Percentiles rank a stretch among this genome's conserved stretches.
phyloP scores from a whole-genome alignment of 1,140 invertebrate genomes.

The Gryllus bimaculatus region DNA sequence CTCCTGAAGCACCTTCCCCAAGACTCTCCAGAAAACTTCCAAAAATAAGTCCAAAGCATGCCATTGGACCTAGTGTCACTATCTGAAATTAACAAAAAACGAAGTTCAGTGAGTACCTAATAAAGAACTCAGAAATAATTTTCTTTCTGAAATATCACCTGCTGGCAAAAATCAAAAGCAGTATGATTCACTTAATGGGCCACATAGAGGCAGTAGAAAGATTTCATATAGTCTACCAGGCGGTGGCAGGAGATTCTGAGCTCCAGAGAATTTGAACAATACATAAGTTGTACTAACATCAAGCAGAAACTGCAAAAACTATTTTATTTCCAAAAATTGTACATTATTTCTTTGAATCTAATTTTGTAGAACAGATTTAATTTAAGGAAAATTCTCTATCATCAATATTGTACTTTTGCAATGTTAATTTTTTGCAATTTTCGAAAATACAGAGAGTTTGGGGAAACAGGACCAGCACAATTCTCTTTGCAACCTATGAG shows the following conservation, averaged over 20 bases:
- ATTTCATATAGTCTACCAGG: neutral
- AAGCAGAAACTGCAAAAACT: no score
- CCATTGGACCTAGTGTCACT: slow-evolving; percentile 11
- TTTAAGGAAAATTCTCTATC: no score
- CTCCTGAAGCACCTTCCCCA: slow-evolving; percentile 13
- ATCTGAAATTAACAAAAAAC: slow-evolving; percentile 9
- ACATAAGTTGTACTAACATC: no score
- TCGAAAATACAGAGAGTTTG: no score
- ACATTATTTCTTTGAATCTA: no score
- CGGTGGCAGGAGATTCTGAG: neutral
- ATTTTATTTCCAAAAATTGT: no score
- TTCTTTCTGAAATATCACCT: neutral
- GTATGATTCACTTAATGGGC: neutral
- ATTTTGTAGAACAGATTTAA: no score
- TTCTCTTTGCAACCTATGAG: no score
- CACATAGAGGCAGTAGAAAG: neutral
- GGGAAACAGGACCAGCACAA: no score
- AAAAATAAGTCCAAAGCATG: slow-evolving; percentile 18
- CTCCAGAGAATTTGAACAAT: neutral
- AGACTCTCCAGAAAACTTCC: slow-evolving; percentile 17
- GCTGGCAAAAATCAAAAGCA: neutral
- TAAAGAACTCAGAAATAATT: neutral
- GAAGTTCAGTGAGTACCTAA: neutral
- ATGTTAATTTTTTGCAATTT: no score
- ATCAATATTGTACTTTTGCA: no score